phyloP scores from a whole-genome alignment of 2,113 vertebrate species.

The Microtus oregoni region DNA sequence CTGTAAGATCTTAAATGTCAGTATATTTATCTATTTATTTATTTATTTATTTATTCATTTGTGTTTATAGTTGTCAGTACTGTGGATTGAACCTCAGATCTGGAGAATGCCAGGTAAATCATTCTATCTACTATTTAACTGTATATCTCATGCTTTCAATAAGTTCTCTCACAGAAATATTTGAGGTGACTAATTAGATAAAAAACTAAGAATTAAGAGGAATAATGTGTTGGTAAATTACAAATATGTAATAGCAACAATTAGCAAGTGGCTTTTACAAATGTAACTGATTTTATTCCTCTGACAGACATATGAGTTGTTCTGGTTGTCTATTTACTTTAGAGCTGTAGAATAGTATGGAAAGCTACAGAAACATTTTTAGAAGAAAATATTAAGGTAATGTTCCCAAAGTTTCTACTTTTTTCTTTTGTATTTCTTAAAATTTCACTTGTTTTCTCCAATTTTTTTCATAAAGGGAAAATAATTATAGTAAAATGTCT shows the following conservation, averaged over 20 bases:
- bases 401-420: not conserved
- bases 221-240: not conserved
- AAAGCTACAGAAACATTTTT: not conserved
- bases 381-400: not conserved
- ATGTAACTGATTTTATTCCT: not conserved
- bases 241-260: not conserved
- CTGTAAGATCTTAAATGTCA: not conserved
- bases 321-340: not conserved
- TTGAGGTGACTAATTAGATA: not conserved
- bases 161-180: not conserved
- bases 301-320: not conserved
- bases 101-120: not conserved
- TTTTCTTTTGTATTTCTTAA: not conserved
- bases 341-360: not conserved
- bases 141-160: not conserved
- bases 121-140: not conserved
- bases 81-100: not conserved
- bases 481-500: not conserved
- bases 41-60: not conserved
- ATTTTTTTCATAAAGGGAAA: not conserved
- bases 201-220: not conserved
- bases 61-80: not conserved
- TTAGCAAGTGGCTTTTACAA: constrained; percentile 16
- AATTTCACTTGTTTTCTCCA: not conserved
- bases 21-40: not conserved